Conservation (phyloP, 1,140 invertebrate species). For the Sycobia sp. region DNA sequence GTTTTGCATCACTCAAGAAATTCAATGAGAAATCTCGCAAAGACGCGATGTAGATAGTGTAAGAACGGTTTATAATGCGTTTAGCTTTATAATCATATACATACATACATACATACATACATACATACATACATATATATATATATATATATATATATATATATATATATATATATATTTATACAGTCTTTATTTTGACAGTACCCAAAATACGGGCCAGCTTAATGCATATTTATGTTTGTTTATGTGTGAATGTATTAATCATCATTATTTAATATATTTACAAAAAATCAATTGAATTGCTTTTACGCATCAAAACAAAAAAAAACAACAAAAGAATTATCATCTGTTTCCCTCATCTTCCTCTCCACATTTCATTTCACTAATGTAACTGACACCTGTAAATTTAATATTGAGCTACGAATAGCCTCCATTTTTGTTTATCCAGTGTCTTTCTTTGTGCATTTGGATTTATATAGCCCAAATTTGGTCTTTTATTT, state of each 20-base stretch:
- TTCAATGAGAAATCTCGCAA: conserved; percentile 6
- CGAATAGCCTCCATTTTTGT: conserved; percentile 1
- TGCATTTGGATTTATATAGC: conserved; percentile 10
- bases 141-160: conserved; percentile 28
- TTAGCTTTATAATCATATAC: conserved; percentile 36
- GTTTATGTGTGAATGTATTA: conserved; percentile 3
- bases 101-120: conserved; percentile 24
- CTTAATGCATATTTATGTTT: conserved; percentile 19
- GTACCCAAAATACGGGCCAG: neutral
- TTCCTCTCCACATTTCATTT: conserved; percentile 1
- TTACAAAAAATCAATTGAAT: conserved; percentile 24
- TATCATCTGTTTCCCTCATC: neutral
- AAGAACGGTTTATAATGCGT: conserved; percentile 42
- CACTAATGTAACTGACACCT: conserved; percentile 17
- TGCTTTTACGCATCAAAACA: conserved; percentile 10
- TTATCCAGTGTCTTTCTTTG: conserved; percentile 7
- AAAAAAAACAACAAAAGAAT: conserved; percentile 11
- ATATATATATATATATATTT: conserved; percentile 29
- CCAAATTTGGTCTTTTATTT: conserved; percentile 1
- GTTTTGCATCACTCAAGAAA: conserved; percentile 20
- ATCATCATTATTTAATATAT: conserved; percentile 30
- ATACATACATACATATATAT: conserved; percentile 26
- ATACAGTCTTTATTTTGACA: conserved; percentile 19
- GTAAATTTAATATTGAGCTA: neutral
- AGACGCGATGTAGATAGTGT: conserved; percentile 4